phyloP scores from a whole-genome alignment of 2,113 vertebrate genomes.

The Numida meleagris region DNA sequence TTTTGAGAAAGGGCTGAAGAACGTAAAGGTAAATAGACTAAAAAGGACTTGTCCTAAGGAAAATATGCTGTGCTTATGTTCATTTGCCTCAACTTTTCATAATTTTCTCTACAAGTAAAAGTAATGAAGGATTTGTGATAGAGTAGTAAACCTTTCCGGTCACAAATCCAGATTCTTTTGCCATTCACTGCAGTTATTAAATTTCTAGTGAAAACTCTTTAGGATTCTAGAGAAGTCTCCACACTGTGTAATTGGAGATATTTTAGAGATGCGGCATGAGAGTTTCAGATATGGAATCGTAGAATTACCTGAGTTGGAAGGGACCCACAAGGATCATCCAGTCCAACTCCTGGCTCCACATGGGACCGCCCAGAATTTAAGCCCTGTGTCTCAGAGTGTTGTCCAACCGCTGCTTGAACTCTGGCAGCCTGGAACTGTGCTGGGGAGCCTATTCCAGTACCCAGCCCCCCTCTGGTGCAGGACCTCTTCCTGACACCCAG shows the following conservation, averaged over 20 bases:
- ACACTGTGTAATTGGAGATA: not conserved
- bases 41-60: not conserved
- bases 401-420: not conserved
- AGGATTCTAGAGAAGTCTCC: not conserved
- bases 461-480: not conserved
- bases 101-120: not conserved
- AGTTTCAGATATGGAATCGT: not conserved
- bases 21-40: constrained; percentile 85
- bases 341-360: too few relatives aligned
- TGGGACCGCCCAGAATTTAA: too few relatives aligned
- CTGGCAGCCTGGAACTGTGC: not conserved
- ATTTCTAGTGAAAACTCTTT: not conserved
- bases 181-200: not conserved
- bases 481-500: not conserved
- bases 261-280: not conserved
- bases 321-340: too few relatives aligned
- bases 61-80: not conserved
- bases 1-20: constrained; percentile 95
- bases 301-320: too few relatives aligned
- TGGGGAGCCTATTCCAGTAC: not conserved
- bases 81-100: not conserved
- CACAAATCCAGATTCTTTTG: not conserved
- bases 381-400: too few relatives aligned
- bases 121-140: not conserved
- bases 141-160: not conserved